Evolutionary conservation across 2,113 vertebrate species (phyloP), one percentile per base, ranked within the genome.

Genomic region (Bagarius yarrelli): DNA sequence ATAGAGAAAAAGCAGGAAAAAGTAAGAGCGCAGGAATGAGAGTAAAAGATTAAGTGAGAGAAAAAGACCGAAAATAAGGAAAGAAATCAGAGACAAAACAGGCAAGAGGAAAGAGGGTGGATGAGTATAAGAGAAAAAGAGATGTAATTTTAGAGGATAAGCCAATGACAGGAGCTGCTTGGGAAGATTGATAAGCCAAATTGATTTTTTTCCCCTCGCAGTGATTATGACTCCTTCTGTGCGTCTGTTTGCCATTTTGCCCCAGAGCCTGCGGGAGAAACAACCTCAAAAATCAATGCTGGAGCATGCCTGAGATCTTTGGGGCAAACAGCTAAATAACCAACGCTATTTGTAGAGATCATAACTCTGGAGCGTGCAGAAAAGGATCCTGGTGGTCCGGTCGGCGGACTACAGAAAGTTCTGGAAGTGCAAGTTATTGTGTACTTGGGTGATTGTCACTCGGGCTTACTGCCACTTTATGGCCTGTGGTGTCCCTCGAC

Each of bases 201-300:
- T 87, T 83, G 84, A 87, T 87, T 82, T 82, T 83, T 32, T 55
- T 67, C 52, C 56, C 64, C 34, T 73, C 19, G 47, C 47, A 70
- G 69, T 60, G 47, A 57, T 70, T 75, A 81, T 57, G 60, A 61
- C 72, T 67, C 61, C 64, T 61, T 60, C 79, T 72, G 72, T 72
- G 78, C 56, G 71, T 53, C 75, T 13, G 66, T 81, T 81, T 78
- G 80, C 80, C 84, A 87, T 88, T 88, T 87, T 82, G 80, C 84
- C 76, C 64, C 80, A 84, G 76, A 81, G 66, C 76, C 75, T 84
- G 80, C 59, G 61, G 52, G 67, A 84, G 78, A 83, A 77, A 34
- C 36, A 56, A 25, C 76, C 79, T 79, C 23, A 67, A 75, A 84
- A 87, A 89, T 89, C 85, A 85, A 86, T 85, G 82, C 56, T 80